Conservation (phyloP, 2,888 invertebrate genomes). For the Protonemura montana region DNA sequence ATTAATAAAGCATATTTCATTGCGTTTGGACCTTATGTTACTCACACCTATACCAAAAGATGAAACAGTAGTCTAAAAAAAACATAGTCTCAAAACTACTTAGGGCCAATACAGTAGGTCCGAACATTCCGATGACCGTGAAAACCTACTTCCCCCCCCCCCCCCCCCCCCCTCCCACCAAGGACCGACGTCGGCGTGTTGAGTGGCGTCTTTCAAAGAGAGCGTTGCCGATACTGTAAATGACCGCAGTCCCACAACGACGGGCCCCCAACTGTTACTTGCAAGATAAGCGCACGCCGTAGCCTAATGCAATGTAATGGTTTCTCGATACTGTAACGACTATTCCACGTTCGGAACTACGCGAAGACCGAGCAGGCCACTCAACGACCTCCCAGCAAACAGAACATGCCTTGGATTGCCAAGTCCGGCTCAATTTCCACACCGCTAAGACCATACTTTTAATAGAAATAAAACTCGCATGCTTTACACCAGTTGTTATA, state of each 20-base stretch:
- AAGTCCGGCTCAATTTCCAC: not conserved
- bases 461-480: too few species aligned
- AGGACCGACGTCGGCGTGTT: not conserved
- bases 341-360: not conserved
- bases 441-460: not conserved
- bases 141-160: too few species aligned
- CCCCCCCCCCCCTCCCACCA: too few species aligned
- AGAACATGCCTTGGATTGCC: not conserved
- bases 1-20: too few species aligned
- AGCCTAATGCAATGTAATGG: slow-evolving; percentile 38
- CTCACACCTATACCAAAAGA: too few species aligned
- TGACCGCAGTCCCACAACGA: not conserved
- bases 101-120: too few species aligned
- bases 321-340: slow-evolving; percentile 32
- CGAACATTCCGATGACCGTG: too few species aligned
- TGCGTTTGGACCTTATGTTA: too few species aligned
- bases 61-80: too few species aligned
- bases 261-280: not conserved
- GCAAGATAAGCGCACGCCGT: slow-evolving; percentile 27
- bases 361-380: not conserved
- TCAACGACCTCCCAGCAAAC: not conserved
- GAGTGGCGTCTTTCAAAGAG: not conserved
- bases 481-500: too few species aligned
- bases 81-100: too few species aligned
- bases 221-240: not conserved